These are phyloP conservation scores for Melanaphis sacchari DNA, from an alignment of 1,140 invertebrate genomes.

Conservation along the genomic window DNA sequence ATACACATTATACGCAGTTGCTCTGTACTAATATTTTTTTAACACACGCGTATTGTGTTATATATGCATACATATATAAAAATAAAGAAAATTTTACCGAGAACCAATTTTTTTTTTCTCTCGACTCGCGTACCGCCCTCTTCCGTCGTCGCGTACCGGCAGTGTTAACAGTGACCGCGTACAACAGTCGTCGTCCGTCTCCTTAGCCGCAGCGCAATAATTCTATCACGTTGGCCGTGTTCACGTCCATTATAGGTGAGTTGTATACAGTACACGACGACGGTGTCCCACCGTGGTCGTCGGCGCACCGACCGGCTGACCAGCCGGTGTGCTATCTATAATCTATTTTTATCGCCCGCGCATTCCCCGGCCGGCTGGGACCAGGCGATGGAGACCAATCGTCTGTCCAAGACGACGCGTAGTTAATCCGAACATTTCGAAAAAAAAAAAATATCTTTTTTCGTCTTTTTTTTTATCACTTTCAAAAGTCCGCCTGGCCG, in stretches of 20 bases:
- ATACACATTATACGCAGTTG: background rate
- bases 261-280: background rate
- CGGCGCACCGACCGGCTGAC: background rate
- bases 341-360: constrained; percentile 45
- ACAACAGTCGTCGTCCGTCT: background rate
- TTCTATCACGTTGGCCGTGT: background rate
- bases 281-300: no score
- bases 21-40: constrained; percentile 18
- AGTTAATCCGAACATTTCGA: background rate
- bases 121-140: background rate
- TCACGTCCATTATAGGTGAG: constrained; percentile 53
- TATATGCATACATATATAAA: constrained; percentile 1
- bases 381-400: background rate
- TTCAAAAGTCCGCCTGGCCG: background rate
- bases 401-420: background rate
- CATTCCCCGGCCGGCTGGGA: background rate
- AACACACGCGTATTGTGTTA: background rate
- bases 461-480: background rate
- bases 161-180: constrained; percentile 6
- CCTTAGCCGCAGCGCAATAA: background rate
- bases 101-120: background rate
- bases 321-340: constrained; percentile 18
- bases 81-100: background rate
- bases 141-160: background rate
- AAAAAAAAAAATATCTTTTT: background rate